Evolutionary conservation across 2,797 vertebrate genomes (phyloP).

Genomic region (Tapirus indicus): DNA sequence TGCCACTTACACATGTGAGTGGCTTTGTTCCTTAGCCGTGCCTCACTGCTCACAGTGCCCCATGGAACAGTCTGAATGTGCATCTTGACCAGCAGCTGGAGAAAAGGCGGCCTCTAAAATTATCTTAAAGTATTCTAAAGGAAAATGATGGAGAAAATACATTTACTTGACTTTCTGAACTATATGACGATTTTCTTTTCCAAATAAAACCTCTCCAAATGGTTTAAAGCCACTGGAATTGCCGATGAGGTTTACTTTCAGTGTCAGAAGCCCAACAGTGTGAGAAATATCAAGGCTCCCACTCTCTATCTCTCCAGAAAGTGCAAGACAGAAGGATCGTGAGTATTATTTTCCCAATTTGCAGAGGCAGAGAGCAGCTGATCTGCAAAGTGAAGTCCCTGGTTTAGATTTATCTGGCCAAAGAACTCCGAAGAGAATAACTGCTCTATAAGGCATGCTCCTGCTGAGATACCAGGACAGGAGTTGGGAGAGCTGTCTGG

Average conservation of each 20-base stretch:
- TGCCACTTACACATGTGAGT: too few species aligned
- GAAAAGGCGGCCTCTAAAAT: neutral
- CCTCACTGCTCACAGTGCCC: neutral
- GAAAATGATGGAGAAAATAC: neutral
- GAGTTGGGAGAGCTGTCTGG: neutral
- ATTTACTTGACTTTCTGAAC: neutral
- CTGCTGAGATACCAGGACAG: neutral
- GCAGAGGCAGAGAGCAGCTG: neutral
- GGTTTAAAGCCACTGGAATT: neutral
- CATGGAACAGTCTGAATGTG: neutral
- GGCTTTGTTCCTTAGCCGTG: neutral
- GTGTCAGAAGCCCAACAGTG: neutral
- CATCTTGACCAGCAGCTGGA: neutral
- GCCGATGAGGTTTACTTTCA: neutral
- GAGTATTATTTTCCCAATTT: neutral
- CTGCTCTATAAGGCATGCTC: neutral
- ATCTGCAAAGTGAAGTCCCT: neutral
- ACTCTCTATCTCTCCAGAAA: neutral
- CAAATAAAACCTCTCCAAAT: neutral
- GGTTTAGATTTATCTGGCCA: neutral
- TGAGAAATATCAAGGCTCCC: neutral
- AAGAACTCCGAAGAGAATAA: neutral
- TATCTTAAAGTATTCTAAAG: neutral
- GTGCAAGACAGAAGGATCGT: rapidly evolving
- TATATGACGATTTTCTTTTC: neutral